Evolutionary conservation across 2,113 vertebrate species (phyloP), one percentile per base, ranked within the genome.

Genomic region (Rhea americana): DNA sequence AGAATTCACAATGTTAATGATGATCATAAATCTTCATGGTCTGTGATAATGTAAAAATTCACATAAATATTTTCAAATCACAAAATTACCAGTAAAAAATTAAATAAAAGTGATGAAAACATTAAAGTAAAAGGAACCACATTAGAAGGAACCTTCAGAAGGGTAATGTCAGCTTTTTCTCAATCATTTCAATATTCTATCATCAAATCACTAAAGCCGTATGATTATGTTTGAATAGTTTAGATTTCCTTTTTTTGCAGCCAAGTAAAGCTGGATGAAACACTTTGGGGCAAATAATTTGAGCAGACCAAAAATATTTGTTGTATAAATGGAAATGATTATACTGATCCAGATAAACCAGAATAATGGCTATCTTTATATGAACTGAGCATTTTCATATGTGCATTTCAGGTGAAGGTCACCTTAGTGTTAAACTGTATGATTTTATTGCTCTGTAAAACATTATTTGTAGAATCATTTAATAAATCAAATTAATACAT

Each of bases 401-500:
- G 28, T 24, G 32, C 22, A 66, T 66, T 87, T 45, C 24, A 91
- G 74, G 55, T 58, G 63, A 95, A 96, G 71, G 91, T 97, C 76
- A 97, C 43, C 76, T 86, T 88, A 63, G 7, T 50, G 28, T 75
- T 92, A 86, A 95, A 47, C 41, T 92, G 25, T 65, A 48, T 62
- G 43, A 80, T 82, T 92, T 93, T 92, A 95, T 82, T 93, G 35
- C 16, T 68, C 87, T 91, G 41, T 90, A 94, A 94, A 95, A 84
- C 73, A 58, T 91, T 85, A 87, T 89, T 58, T 96, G 59, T 77
- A 82, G 20, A 93, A 94, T 91, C 18, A 72, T 48, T 48, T 90
- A 85, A 95, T 96, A 97, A 97, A 94, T 93, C 61, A 95, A 50
- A 45, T 30, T 18, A 91, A 85, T 88, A 45, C 21, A 59, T 65